Evolutionary conservation across 2,797 vertebrate species (phyloP).

Genomic region (Pogoniulus pusillus): DNA sequence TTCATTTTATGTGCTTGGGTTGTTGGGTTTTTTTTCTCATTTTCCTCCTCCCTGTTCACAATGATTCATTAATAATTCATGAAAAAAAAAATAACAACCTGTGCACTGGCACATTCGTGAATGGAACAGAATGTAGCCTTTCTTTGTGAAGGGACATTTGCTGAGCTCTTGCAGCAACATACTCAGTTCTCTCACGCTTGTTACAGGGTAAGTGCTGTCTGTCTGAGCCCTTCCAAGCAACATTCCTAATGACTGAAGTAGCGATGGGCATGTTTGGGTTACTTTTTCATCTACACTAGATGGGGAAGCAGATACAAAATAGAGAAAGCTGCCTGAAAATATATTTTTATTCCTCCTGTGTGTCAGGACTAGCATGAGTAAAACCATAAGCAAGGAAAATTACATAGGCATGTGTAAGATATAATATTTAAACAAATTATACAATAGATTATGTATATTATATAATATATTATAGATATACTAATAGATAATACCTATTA

Average conservation of each 20-base stretch:
- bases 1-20: background rate
- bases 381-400: background rate
- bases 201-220: background rate
- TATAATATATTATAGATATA: too few species aligned
- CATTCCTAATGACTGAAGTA: slow-evolving; percentile 26
- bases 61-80: slow-evolving; percentile 51
- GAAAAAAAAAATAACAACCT: background rate
- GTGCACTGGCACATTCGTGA: background rate
- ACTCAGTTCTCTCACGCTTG: background rate
- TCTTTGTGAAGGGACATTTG: background rate
- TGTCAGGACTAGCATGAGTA: background rate
- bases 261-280: background rate
- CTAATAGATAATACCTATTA: too few species aligned
- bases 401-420: too few species aligned
- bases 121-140: background rate
- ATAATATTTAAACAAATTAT: too few species aligned
- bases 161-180: background rate
- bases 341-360: background rate
- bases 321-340: background rate
- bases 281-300: background rate
- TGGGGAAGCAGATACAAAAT: background rate
- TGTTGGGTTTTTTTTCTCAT: background rate
- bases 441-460: too few species aligned
- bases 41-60: background rate
- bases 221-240: background rate